A percentile compares a stretch with the other conserved stretches of the same genome.
phyloP scores from a whole-genome alignment of 2,797 vertebrate species.

The Tokudaia tokunoshimensis region DNA sequence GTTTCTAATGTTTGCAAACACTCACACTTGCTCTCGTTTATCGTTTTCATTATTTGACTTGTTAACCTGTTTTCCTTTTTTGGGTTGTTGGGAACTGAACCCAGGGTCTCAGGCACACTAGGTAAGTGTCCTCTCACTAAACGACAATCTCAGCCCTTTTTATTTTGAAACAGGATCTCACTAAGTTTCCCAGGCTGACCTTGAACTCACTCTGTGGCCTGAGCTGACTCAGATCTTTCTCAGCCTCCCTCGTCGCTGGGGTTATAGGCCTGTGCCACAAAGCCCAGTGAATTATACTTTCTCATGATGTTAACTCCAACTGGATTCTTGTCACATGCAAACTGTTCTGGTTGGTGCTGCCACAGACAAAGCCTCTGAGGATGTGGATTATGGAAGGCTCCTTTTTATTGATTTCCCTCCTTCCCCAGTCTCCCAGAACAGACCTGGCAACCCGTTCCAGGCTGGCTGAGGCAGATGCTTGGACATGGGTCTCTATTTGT shows the following conservation, averaged over 20 bases:
- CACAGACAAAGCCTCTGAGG: background rate
- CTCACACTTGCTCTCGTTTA: background rate
- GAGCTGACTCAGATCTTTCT: background rate
- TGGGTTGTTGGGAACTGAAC: background rate
- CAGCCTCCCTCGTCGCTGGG: background rate
- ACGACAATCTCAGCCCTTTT: background rate
- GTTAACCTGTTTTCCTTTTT: background rate
- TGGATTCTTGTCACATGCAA: background rate
- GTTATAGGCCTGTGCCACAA: background rate
- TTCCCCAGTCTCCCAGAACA: background rate
- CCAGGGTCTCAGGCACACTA: background rate
- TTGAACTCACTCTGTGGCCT: background rate
- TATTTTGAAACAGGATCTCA: background rate
- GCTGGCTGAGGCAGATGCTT: background rate
- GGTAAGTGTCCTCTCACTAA: background rate
- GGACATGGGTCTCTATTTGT: constrained; percentile 45
- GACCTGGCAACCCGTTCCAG: background rate
- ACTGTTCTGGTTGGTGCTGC: background rate
- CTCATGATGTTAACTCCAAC: background rate
- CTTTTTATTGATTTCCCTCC: background rate
- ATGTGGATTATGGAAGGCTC: background rate
- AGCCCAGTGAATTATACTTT: background rate
- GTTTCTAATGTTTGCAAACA: background rate
- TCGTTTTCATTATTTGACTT: background rate
- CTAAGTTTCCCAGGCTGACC: background rate